Evolutionary conservation across 2,888 invertebrate genomes (phyloP).

Genomic region (Epinotia bilunana): DNA sequence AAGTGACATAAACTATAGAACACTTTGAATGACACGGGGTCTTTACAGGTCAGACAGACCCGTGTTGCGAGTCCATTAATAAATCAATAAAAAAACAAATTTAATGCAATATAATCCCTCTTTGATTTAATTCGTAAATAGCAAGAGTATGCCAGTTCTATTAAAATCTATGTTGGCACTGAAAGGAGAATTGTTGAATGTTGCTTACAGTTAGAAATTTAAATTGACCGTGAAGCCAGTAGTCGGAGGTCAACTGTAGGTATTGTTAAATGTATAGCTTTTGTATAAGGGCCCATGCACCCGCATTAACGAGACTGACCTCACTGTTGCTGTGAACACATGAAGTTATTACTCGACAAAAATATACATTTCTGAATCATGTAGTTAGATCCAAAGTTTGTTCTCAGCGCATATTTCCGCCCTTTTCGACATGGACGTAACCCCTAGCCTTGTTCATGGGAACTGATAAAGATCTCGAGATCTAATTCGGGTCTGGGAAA

Average conservation of each 20-base stretch:
- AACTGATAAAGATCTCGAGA: constrained; percentile 26
- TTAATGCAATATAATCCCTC: background rate
- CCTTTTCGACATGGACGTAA: constrained; percentile 5
- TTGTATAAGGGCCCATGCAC: constrained; percentile 19
- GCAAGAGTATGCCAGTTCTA: background rate
- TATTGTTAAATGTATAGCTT: constrained; percentile 33
- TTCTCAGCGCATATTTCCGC: constrained; percentile 16
- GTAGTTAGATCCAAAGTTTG: background rate
- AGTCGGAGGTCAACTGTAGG: constrained; percentile 30
- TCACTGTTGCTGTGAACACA: background rate
- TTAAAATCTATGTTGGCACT: constrained; percentile 7
- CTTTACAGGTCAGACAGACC: no score
- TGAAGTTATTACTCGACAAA: constrained; percentile 5
- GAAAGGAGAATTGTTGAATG: constrained; percentile 19
- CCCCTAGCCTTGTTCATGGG: constrained; percentile 25
- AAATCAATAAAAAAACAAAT: background rate
- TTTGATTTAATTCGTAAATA: background rate
- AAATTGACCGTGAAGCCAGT: constrained; percentile 33
- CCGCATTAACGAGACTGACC: constrained; percentile 15
- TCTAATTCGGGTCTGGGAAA: constrained; percentile 32
- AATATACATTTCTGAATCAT: background rate
- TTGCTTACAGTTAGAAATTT: constrained; percentile 38
- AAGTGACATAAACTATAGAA: no score
- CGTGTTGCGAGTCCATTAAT: no score
- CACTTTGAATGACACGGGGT: no score